Percentiles rank a stretch among this genome's conserved stretches.
phyloP scores from a whole-genome alignment of 1,140 invertebrate genomes.

The Copidosoma floridanum region DNA sequence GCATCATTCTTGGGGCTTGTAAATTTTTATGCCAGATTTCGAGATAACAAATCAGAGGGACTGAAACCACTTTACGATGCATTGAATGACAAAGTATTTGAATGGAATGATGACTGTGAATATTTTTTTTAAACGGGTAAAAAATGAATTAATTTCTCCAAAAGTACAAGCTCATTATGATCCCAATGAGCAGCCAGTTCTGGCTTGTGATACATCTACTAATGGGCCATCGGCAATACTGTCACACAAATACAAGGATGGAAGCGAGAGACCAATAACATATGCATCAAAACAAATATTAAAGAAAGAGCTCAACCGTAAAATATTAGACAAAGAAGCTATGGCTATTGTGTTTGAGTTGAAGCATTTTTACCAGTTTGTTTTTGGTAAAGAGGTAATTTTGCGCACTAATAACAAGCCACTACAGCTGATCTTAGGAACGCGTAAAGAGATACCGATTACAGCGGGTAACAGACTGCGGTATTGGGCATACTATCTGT shows the following conservation, averaged over 20 bases:
- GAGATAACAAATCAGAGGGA: not conserved
- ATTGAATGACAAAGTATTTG: too few species aligned
- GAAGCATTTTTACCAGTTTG: conserved; percentile 51
- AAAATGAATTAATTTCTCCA: conserved; percentile 1
- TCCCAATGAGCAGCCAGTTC: not conserved
- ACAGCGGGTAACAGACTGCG: conserved; percentile 7
- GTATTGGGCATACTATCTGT: conserved; percentile 27
- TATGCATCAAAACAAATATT: conserved; percentile 47
- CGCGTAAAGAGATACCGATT: conserved; percentile 28
- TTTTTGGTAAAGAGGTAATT: conserved; percentile 49
- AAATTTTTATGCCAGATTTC: not conserved
- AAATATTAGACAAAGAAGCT: conserved; percentile 55
- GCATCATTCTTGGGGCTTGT: not conserved
- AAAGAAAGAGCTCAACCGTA: conserved; percentile 50
- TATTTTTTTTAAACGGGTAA: not conserved
- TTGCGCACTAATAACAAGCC: conserved; percentile 48
- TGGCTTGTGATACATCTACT: conserved; percentile 28
- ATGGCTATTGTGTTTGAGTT: conserved; percentile 48
- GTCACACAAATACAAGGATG: conserved; percentile 46
- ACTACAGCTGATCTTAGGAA: conserved; percentile 43
- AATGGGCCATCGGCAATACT: conserved; percentile 56
- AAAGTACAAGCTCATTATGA: not conserved
- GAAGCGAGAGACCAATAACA: conserved; percentile 44
- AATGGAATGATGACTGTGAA: not conserved
- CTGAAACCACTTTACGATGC: too few species aligned